Evolutionary conservation across 2,113 vertebrate species (phyloP), one percentile per base, ranked within the genome.

Genomic region (Prionailurus viverrinus): DNA sequence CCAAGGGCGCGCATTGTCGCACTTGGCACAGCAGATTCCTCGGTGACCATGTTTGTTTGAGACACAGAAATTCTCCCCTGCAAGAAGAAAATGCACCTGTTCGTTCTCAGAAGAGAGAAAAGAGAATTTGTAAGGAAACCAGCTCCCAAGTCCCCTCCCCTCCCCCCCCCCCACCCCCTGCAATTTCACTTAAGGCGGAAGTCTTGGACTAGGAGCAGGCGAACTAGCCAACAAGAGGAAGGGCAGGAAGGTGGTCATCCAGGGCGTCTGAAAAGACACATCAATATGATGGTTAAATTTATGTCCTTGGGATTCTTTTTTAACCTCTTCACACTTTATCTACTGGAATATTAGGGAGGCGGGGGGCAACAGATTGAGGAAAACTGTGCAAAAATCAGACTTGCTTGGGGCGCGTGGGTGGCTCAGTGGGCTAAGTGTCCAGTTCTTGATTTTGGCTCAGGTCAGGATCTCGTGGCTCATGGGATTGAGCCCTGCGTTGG

Each of bases 1-100:
- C 2, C 33, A 11, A 53, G 2, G 3, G 14, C 1, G 3, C 3
- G 8, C 21, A 9, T 21, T 3, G 19, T 4, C 23, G 14, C 15
- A 25, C 0, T 25, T 18, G 29, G 29, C 55, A 55, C 41, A 27
- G 31, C 65, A 82, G 19, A 33, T 15, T 27, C 5, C 51, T 63
- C 53, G 55, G 61, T 12, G 65, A 33, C 48, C 25, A 1, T 55
- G 23, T 27, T 80, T 81, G 36, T 68, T 36, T 7, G 58, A 86
- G 71, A 65, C 51, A 55, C 23, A 79, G 39, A 63, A 27, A 51
- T 18, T 31, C 29, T 25, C 36, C 1, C 6, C 4, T 33, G 23
- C 63, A 31, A 94, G 36, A 39, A 93, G 9, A 13, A 66, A 74
- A 61, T 39, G 65, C 5, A 53, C 23, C 48, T 53, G 51, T 3